Conservation (phyloP, 1,140 invertebrate genomes). For the Sycophila sp. region DNA sequence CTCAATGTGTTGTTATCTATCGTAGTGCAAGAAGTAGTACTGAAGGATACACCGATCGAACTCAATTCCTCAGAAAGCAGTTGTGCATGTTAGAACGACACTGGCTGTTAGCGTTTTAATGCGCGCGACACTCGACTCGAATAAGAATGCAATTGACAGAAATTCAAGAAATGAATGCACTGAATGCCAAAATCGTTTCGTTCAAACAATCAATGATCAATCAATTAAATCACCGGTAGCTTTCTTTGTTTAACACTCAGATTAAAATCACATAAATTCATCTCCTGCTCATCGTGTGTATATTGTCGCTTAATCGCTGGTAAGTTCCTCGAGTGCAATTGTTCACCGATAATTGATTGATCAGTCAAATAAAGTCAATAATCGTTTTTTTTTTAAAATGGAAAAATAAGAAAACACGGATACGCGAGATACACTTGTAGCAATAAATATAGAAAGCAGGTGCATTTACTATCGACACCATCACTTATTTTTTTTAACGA, state of each 20-base stretch:
- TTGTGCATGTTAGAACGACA: conserved; percentile 84
- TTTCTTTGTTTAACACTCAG: conserved; percentile 4
- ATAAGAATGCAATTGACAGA: conserved; percentile 7
- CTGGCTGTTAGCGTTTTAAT: conserved; percentile 38
- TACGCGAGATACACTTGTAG: conserved; percentile 27
- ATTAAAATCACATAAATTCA: conserved; percentile 3
- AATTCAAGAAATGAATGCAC: conserved; percentile 31
- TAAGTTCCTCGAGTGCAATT: conserved; percentile 16
- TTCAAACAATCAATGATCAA: conserved; percentile 17
- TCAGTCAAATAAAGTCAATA: conserved; percentile 12
- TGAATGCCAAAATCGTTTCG: conserved; percentile 14
- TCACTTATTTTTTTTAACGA: conserved; percentile 22
- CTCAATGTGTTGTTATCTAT: conserved; percentile 35
- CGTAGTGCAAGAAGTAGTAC: conserved; percentile 96
- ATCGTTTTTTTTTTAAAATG: conserved; percentile 18
- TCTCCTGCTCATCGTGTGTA: conserved; percentile 30
- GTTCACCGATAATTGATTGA: conserved; percentile 34
- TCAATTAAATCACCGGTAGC: conserved; percentile 24
- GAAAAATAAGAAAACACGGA: background rate
- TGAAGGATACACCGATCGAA: conserved; percentile 95
- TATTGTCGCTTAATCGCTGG: conserved; percentile 5
- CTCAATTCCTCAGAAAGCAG: conserved; percentile 88
- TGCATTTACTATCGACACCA: conserved; percentile 35
- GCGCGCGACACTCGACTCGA: conserved; percentile 8
- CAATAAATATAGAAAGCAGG: conserved; percentile 33